phyloP scores from a whole-genome alignment of 2,797 vertebrate genomes.

The Salarias fasciatus region DNA sequence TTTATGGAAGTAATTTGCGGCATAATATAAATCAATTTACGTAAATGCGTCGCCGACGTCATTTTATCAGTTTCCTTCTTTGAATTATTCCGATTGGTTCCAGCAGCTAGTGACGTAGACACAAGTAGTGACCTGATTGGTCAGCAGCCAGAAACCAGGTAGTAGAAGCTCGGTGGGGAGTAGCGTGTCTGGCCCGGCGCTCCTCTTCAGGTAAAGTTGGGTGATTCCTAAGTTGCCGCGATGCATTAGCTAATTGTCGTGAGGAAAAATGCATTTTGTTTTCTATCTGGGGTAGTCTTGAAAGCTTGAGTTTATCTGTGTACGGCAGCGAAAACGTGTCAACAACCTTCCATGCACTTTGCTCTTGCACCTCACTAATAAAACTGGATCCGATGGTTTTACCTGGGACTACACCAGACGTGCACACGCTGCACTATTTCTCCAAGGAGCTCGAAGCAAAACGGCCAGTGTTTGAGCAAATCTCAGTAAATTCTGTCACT shows the following conservation, averaged over 20 bases:
- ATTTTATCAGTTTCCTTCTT: constrained; percentile 17
- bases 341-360: constrained; percentile 22
- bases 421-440: too few relatives aligned
- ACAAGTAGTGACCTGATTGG: constrained; percentile 54
- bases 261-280: background rate
- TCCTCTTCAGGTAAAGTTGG: constrained; percentile 16
- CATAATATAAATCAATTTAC: too few relatives aligned
- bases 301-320: background rate
- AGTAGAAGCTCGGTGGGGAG: constrained; percentile 11
- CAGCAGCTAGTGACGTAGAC: background rate
- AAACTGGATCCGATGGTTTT: background rate
- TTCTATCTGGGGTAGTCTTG: too few relatives aligned
- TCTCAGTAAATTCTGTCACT: constrained; percentile 5
- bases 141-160: constrained; percentile 31
- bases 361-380: constrained; percentile 1
- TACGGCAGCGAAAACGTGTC: background rate
- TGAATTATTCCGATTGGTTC: constrained; percentile 45
- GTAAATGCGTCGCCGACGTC: background rate
- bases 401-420: too few relatives aligned
- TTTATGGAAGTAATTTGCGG: too few relatives aligned
- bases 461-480: too few relatives aligned
- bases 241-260: background rate
- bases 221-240: background rate
- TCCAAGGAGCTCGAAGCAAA: too few relatives aligned
- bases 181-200: fast-evolving